Conservation (phyloP, 2,888 invertebrate species). For the Dione juno region DNA sequence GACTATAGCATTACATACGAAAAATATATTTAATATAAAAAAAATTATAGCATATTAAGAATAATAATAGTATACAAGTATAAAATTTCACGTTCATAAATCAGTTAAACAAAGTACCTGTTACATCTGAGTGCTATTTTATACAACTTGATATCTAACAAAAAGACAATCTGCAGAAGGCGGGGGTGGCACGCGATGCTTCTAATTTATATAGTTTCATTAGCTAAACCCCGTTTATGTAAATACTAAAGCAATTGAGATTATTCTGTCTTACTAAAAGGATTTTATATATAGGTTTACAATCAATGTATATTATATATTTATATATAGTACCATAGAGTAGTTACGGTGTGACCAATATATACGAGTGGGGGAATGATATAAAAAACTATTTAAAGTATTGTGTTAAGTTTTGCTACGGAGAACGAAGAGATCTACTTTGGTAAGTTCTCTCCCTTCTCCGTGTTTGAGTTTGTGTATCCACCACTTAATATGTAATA, state of each 20-base stretch:
- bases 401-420: too few species aligned
- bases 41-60: neutral
- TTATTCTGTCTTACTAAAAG: constrained; percentile 23
- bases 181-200: constrained; percentile 67
- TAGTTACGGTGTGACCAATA: too few species aligned
- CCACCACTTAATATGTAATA: too few species aligned
- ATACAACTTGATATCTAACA: constrained; percentile 52
- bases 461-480: too few species aligned
- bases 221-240: constrained; percentile 46
- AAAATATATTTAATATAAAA: too few species aligned
- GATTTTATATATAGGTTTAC: constrained; percentile 9
- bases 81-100: constrained; percentile 33
- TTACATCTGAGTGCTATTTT: constrained; percentile 52
- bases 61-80: neutral
- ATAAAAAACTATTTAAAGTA: too few species aligned
- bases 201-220: constrained; percentile 52
- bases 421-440: too few species aligned
- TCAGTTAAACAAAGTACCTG: constrained; percentile 39
- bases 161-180: constrained; percentile 64
- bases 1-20: too few species aligned
- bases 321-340: neutral
- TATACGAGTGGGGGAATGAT: too few species aligned
- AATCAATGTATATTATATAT: neutral
- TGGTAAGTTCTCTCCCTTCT: too few species aligned
- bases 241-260: constrained; percentile 38